Percentiles rank a stretch among this genome's conserved stretches.
These are phyloP conservation scores for Dolichomitus sp. DNA, from an alignment of 2,888 invertebrate species.

Conservation along the genomic window DNA sequence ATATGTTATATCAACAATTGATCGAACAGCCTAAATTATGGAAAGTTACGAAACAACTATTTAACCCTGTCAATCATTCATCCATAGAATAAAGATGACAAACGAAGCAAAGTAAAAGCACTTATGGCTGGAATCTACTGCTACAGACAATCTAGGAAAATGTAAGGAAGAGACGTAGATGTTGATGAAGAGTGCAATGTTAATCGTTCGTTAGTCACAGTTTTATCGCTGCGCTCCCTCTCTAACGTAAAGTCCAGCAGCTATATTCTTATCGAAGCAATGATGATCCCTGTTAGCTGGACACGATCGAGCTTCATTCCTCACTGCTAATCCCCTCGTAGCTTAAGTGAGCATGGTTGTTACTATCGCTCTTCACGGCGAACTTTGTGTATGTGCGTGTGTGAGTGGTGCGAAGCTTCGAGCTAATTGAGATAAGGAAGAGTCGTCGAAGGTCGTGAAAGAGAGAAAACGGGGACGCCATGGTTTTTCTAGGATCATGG, in stretches of 20 bases:
- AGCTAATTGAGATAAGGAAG: constrained; percentile 66
- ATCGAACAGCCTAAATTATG: neutral
- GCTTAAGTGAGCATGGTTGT: constrained; percentile 48
- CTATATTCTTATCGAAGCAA: constrained; percentile 76
- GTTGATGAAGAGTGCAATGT: constrained; percentile 13
- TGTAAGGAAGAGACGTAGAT: neutral
- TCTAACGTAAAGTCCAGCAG: constrained; percentile 34
- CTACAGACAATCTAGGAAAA: neutral
- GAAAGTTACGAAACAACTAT: neutral
- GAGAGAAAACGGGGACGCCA: constrained; percentile 1
- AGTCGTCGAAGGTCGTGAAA: constrained; percentile 23
- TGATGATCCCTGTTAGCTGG: constrained; percentile 79
- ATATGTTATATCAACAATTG: too few species aligned
- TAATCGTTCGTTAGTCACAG: constrained; percentile 50
- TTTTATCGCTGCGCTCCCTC: constrained; percentile 53
- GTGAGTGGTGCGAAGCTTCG: constrained; percentile 19
- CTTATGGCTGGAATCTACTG: neutral
- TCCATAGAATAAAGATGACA: neutral
- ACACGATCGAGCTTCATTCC: constrained; percentile 81
- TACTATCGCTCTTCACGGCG: constrained; percentile 34
- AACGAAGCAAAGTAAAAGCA: neutral
- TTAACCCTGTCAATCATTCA: neutral
- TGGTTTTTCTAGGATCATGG: constrained; percentile 11
- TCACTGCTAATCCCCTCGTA: constrained; percentile 81
- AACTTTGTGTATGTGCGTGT: constrained; percentile 11